Percentiles rank a stretch among this genome's conserved stretches.
Evolutionary conservation across 1,140 invertebrate species (phyloP).

Genomic region (Achatina immaculata): DNA sequence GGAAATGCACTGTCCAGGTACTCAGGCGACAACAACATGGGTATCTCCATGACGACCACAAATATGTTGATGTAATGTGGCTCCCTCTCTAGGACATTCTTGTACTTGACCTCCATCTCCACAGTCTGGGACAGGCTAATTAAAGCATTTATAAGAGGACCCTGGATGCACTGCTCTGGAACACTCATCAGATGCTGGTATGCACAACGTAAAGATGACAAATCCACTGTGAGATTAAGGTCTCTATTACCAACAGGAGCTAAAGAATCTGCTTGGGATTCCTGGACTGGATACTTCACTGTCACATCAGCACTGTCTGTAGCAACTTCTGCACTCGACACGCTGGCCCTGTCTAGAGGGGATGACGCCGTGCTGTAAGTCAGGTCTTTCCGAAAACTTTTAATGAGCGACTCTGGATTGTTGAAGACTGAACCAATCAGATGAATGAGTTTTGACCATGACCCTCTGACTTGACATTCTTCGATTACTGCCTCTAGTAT

Average conservation of each 20-base stretch:
- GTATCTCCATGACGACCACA: constrained; percentile 90
- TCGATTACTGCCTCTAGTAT: constrained; percentile 78
- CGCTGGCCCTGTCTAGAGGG: neutral
- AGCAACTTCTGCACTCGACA: neutral
- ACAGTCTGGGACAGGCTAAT: constrained; percentile 81
- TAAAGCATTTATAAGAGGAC: constrained; percentile 84
- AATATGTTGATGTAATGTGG: constrained; percentile 81
- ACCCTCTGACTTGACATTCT: constrained; percentile 76
- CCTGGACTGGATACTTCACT: neutral
- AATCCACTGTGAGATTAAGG: constrained; percentile 67
- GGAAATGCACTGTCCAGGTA: constrained; percentile 87
- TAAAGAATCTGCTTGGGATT: constrained; percentile 4
- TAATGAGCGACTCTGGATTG: constrained; percentile 78
- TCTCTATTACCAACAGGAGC: constrained; percentile 24
- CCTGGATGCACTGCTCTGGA: constrained; percentile 76
- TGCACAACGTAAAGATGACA: constrained; percentile 76
- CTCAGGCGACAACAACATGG: constrained; percentile 83
- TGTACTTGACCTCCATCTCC: constrained; percentile 80
- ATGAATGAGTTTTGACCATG: constrained; percentile 79
- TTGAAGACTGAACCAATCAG: constrained; percentile 82
- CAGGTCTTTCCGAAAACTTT: constrained; percentile 70
- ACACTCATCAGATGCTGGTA: constrained; percentile 76
- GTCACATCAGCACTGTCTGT: neutral
- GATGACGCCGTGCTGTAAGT: neutral
- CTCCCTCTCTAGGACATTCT: constrained; percentile 68